Evolutionary conservation across 2,797 vertebrate genomes (phyloP).

Genomic region (Champsocephalus gunnari): DNA sequence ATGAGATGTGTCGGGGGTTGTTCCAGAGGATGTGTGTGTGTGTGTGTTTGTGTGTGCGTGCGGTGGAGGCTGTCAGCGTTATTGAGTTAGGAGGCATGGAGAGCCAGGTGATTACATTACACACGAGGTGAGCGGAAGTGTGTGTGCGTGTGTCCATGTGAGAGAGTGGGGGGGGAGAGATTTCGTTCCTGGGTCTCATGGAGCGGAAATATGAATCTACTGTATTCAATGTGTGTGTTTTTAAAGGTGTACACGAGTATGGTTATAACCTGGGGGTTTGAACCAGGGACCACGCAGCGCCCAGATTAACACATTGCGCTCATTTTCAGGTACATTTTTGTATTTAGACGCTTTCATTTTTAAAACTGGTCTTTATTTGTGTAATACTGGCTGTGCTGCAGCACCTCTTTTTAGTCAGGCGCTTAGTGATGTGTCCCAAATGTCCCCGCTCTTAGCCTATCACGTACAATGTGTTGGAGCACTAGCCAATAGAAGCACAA

Average conservation of each 20-base stretch:
- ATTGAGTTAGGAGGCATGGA: slow-evolving; percentile 78
- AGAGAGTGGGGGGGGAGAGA: background rate
- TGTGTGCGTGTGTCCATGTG: slow-evolving; percentile 26
- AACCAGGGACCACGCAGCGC: too few species aligned
- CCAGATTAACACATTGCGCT: too few species aligned
- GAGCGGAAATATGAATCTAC: slow-evolving; percentile 30
- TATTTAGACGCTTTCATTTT: too few species aligned
- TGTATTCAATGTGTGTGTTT: slow-evolving; percentile 21
- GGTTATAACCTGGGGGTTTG: background rate
- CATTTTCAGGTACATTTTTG: too few species aligned
- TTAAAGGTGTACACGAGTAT: slow-evolving; percentile 17
- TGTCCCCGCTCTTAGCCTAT: too few species aligned
- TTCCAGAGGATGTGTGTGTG: slow-evolving; percentile 52
- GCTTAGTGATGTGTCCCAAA: too few species aligned
- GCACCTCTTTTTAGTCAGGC: too few species aligned
- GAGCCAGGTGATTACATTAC: slow-evolving; percentile 80
- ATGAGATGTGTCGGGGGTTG: slow-evolving; percentile 56
- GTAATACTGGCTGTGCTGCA: too few species aligned
- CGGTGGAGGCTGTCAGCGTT: slow-evolving; percentile 65
- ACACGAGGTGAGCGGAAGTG: slow-evolving; percentile 67
- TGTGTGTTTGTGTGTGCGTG: slow-evolving; percentile 39
- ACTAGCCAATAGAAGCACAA: too few species aligned
- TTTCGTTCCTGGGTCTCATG: slow-evolving; percentile 20
- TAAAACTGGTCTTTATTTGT: too few species aligned
- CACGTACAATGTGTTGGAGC: too few species aligned